These are phyloP conservation scores for Periphyllus acericola DNA, from an alignment of 2,888 invertebrate species.

Conservation along the genomic window DNA sequence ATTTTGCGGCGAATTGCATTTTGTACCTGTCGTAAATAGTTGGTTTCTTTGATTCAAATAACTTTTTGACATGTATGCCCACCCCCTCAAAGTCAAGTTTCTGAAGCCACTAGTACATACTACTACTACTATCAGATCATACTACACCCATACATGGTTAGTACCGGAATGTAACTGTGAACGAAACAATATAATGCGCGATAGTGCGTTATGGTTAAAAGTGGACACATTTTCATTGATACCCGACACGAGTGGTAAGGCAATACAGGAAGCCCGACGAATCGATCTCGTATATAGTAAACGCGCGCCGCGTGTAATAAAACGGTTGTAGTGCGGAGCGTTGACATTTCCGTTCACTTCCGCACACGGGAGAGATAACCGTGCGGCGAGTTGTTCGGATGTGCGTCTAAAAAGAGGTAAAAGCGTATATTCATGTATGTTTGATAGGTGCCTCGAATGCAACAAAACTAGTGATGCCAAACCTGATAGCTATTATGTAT, in stretches of 20 bases:
- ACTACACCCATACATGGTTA: neutral
- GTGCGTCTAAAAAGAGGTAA: neutral
- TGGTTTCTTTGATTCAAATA: too few relatives aligned
- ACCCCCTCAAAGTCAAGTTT: too few relatives aligned
- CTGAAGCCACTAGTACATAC: neutral
- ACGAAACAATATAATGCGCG: constrained; percentile 3
- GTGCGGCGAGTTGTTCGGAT: neutral
- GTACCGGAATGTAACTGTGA: neutral
- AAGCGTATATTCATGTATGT: neutral
- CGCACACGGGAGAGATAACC: neutral
- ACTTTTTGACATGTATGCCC: too few relatives aligned
- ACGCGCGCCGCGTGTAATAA: neutral
- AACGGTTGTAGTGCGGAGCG: constrained; percentile 8
- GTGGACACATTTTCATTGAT: constrained; percentile 52
- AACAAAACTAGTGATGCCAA: neutral
- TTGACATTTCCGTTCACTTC: constrained; percentile 15
- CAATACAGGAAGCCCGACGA: neutral
- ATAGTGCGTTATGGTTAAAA: neutral
- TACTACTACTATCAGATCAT: neutral
- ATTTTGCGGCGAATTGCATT: neutral
- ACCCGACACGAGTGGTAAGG: constrained; percentile 19
- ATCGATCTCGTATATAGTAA: constrained; percentile 7
- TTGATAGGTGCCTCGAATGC: neutral
- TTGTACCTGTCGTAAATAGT: neutral
- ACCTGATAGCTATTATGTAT: neutral